phyloP scores from a whole-genome alignment of 2,888 invertebrate species.

The Acronicta psi region DNA sequence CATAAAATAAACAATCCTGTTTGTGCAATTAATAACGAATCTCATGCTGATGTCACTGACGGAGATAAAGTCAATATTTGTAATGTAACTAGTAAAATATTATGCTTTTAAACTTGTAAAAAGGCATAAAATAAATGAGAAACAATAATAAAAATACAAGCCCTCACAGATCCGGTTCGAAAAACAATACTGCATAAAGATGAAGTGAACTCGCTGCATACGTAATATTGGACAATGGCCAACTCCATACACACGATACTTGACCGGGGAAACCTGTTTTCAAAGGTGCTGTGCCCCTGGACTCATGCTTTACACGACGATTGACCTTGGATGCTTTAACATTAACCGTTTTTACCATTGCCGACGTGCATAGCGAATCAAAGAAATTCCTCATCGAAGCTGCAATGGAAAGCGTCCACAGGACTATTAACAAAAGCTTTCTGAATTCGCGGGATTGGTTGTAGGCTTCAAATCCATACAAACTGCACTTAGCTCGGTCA shows the following conservation, averaged over 20 bases:
- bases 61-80: constrained; percentile 33
- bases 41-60: constrained; percentile 22
- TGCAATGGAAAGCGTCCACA: constrained; percentile 50
- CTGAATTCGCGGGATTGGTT: constrained; percentile 6
- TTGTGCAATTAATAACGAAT: constrained; percentile 31
- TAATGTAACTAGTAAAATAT: constrained; percentile 28
- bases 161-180: constrained; percentile 52
- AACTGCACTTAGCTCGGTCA: constrained; percentile 20
- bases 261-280: constrained; percentile 71
- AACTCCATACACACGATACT: constrained; percentile 59
- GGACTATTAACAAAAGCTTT: constrained; percentile 16
- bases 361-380: constrained; percentile 30
- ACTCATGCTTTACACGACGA: constrained; percentile 33
- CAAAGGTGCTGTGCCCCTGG: constrained; percentile 56
- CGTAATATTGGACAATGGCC: constrained; percentile 65
- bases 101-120: constrained; percentile 28
- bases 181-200: constrained; percentile 64
- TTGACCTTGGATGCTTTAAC: constrained; percentile 56
- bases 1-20: constrained; percentile 16
- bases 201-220: constrained; percentile 55
- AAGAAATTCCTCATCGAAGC: constrained; percentile 32
- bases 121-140: constrained; percentile 46
- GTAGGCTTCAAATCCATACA: constrained; percentile 9
- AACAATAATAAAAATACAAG: constrained; percentile 37
- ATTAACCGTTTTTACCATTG: constrained; percentile 27